Evolutionary conservation across 2,113 vertebrate genomes (phyloP), one percentile per base, ranked within the genome.

Genomic region (Synodontis membranacea): DNA sequence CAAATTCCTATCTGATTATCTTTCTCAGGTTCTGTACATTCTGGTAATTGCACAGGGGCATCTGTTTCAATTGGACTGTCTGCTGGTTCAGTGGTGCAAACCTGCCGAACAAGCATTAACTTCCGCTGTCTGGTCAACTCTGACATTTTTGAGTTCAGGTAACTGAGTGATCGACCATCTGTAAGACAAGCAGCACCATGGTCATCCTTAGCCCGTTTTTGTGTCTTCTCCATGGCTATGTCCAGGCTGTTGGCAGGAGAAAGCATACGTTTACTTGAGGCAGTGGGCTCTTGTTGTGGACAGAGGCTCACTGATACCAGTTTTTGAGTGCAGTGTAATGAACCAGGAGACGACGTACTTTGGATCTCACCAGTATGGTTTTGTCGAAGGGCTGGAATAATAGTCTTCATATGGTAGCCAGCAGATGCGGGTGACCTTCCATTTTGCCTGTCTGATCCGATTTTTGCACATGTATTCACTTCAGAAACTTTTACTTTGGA

Each of bases 191-290:
- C 95, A 83, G 96, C 95, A 21, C 98, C 97, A 0, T 96, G 97
- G 88, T 99, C 98, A 90, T 99, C 98, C 91, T 99, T 99, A 54
- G 97, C 97, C 17, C 98, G 95, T 84, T 99, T 99, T 50, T 99
- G 98, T 58, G 99, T 97, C 88, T 99, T 99, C 90, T 99, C 98
- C 98, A 99, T 99, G 91, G 98, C 98, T 88, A 99, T 99, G 92
- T 99, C 98, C 90, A 99, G 94, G 90, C 98, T 99, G 89, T 99
- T 99, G 83, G 98, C 98, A 82, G 98, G 98, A 15, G 98, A 99
- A 72, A 99, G 94, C 98, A 99, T 99, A 81, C 98, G 95, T 91
- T 99, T 99, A 89, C 97, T 99, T 17, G 98, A 98, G 60, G 96
- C 96, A 80, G 96, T 96, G 87, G 96, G 94, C 90, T 99, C 98